phyloP scores from a whole-genome alignment of 2,797 vertebrate species.

The Sandelia bainsii region DNA sequence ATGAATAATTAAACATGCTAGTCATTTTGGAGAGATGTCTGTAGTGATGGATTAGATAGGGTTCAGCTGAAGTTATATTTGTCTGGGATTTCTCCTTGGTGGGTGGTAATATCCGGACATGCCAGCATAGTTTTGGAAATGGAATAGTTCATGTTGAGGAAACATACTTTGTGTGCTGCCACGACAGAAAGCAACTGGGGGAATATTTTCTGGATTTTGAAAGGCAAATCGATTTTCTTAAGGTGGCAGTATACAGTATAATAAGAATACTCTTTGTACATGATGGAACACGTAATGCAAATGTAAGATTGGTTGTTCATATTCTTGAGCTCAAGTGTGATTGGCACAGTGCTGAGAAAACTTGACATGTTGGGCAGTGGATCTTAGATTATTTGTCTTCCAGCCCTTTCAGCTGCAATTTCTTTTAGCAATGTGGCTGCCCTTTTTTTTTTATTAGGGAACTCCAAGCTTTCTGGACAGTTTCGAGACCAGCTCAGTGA shows the following conservation, averaged over 20 bases:
- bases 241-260: slow-evolving; percentile 24
- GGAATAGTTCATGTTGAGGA: slow-evolving; percentile 55
- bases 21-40: slow-evolving; percentile 68
- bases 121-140: slow-evolving; percentile 56
- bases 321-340: slow-evolving; percentile 27
- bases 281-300: slow-evolving; percentile 16
- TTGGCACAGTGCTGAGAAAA: slow-evolving; percentile 26
- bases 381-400: slow-evolving; percentile 39
- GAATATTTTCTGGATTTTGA: slow-evolving; percentile 46
- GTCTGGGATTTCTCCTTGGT: slow-evolving; percentile 62
- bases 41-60: slow-evolving; percentile 69
- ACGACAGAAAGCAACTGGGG: slow-evolving; percentile 26
- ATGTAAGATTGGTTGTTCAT: slow-evolving; percentile 26
- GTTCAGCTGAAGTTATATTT: slow-evolving; percentile 72
- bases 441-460: slow-evolving; percentile 33
- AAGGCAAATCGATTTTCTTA: slow-evolving; percentile 39
- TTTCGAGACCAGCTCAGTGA: slow-evolving; percentile 50
- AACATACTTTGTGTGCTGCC: slow-evolving; percentile 46
- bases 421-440: slow-evolving; percentile 38
- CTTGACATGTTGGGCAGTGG: slow-evolving; percentile 21
- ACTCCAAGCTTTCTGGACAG: slow-evolving; percentile 46
- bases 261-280: background rate
- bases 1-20: slow-evolving; percentile 74
- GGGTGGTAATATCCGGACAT: slow-evolving; percentile 65
- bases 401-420: slow-evolving; percentile 36